Base-by-base conservation (phyloP, 2,888 invertebrate species). In the Leptinotarsa haldemani region DNA sequence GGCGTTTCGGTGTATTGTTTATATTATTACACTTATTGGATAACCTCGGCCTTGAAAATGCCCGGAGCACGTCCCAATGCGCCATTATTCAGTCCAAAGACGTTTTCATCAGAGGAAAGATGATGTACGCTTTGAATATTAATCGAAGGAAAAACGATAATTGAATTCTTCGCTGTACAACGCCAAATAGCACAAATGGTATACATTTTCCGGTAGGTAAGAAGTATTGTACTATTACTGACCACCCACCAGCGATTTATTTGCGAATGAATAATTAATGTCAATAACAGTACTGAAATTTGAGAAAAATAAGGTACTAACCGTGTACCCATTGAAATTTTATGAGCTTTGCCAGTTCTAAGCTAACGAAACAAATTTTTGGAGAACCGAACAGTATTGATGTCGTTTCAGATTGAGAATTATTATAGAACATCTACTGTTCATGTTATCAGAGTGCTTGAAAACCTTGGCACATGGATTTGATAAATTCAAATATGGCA, bases 51-150 rank as follows among this genome's bases (percentile, higher is more conserved):
- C 61, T 61, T 61, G 61, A 61, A 61, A 61, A 40, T 61, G 61
- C 61, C 61, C 61, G 15, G 40, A 61, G 61, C 40, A 40, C 61
- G 61, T 61, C 16, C 30, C 25, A 40, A 40, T 61, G 40, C 1
- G 61, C 61, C 3, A 56, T 68, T 68, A 68, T 68, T 68, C n/a
- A 68, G 25, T 68, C 56, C n/a, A 46, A 56, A 68, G 46, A 68
- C 68, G 68, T 56, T 56, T 18, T 68, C 68, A 56, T 68, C 56
- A 68, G 40, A 68, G 68, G 22, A 56, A 56, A 30, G 53, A 46
- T 40, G 67, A 46, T 20, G 22, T 56, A 56, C 18, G 68, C 56
- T 56, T 68, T 46, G 68, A 68, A 68, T 68, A 56, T 46, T 47
- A 68, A 68, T 46, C 20, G 30, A 25, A 40, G 61, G n/a, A 61